Evolutionary conservation across 2,888 invertebrate genomes (phyloP).

Genomic region (Trachelus troglodyta): DNA sequence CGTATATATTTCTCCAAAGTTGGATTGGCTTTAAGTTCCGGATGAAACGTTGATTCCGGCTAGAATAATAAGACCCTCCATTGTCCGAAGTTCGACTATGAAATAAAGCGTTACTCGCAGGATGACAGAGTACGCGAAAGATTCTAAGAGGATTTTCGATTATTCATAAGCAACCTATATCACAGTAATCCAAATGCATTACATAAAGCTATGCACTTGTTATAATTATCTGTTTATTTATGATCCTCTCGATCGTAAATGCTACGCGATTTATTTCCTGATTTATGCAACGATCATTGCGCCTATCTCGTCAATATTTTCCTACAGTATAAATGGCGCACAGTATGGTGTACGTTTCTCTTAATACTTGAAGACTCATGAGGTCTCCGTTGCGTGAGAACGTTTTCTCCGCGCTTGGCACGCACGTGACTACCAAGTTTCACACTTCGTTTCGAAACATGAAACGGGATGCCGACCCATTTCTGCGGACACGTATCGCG

Average conservation of each 20-base stretch:
- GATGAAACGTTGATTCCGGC: constrained; percentile 9
- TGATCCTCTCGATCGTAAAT: neutral
- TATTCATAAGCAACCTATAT: neutral
- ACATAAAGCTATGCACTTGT: neutral
- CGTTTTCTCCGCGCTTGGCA: neutral
- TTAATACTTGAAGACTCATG: neutral
- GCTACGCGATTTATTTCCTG: neutral
- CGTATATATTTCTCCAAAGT: constrained; percentile 15
- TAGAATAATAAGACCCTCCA: neutral
- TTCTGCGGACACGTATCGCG: neutral
- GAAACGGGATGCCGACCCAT: neutral
- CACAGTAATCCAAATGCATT: neutral
- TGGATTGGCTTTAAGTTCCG: constrained; percentile 20
- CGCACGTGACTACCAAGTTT: neutral
- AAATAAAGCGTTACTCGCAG: neutral
- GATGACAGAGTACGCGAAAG: neutral
- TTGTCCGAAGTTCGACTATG: neutral
- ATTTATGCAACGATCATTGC: neutral
- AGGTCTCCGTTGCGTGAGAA: neutral
- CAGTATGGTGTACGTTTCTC: neutral
- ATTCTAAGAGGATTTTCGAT: neutral
- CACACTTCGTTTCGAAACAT: neutral
- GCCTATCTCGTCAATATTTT: neutral
- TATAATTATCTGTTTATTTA: neutral
- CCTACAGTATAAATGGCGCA: neutral